A percentile compares a stretch with the other conserved stretches of the same genome.
phyloP scores from a whole-genome alignment of 2,888 invertebrate genomes.

The Oeneis ivallda region DNA sequence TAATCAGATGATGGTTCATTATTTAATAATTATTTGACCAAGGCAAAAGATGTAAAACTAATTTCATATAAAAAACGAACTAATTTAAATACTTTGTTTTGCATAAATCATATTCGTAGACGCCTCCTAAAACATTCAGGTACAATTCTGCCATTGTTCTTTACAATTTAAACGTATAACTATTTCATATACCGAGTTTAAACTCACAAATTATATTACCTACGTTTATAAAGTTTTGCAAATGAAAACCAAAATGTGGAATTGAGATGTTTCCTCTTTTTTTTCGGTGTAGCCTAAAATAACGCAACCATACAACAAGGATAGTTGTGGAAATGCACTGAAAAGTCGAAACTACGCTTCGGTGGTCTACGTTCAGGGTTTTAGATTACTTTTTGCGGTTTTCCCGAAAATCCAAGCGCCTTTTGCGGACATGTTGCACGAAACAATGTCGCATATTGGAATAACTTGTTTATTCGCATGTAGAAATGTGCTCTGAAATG shows the following conservation, averaged over 20 bases:
- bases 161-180: too few species aligned
- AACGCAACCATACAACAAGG: constrained; percentile 16
- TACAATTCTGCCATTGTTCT: too few species aligned
- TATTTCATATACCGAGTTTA: too few species aligned
- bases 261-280: neutral
- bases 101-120: too few species aligned
- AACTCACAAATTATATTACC: too few species aligned
- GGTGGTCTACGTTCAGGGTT: constrained; percentile 15
- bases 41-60: too few species aligned
- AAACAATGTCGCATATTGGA: constrained; percentile 1
- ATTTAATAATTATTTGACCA: too few species aligned
- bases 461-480: neutral
- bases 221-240: too few species aligned
- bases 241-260: neutral
- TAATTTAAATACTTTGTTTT: too few species aligned
- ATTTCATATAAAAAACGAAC: too few species aligned
- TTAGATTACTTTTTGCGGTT: constrained; percentile 34
- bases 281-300: constrained; percentile 21
- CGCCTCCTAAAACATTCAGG: too few species aligned
- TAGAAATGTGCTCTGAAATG: neutral
- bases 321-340: constrained; percentile 27
- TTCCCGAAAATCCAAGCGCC: constrained; percentile 22
- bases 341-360: constrained; percentile 26
- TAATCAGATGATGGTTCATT: too few species aligned
- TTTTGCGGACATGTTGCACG: constrained; percentile 10